Evolutionary conservation across 2,797 vertebrate genomes (phyloP), one percentile per base, ranked within the genome.

Genomic region (Nyctalus aviator): DNA sequence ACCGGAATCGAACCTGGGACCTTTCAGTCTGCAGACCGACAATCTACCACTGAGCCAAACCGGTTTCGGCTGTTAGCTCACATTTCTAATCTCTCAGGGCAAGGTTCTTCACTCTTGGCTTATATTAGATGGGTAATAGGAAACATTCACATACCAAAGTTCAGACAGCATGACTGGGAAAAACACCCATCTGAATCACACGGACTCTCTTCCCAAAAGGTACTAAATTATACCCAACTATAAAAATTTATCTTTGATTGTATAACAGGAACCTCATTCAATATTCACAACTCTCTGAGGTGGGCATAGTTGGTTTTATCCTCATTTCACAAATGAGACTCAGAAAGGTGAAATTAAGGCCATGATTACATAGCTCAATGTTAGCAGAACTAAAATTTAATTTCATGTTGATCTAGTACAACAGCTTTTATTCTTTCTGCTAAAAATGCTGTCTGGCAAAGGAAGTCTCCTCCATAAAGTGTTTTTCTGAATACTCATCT

Each of bases 121-220:
- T 69, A 57, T 83, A 41, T 88, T 88, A 17, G 71, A 50, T 73
- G 59, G 82, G 32, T 76, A 82, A 91, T 73, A 94, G 44, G 84
- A 91, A 94, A 69, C 13, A 79, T 50, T 72, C 91, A 68, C 90
- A 95, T 90, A 69, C 78, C 84, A 77, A 94, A 82, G 57, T 88
- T 79, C n/a, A 93, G 88, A 88, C 21, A 89, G 32, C 62, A 41
- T 93, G 91, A 95, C 57, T 75, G 27, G 41, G 48, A 93, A 91
- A 84, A 93, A 59, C 68, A 79, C 25, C 32, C 50, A 11, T 69
- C 41, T 59, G 14, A 64, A 13, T 25, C 37, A 77, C 79, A 75
- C 41, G 23, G 32, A 35, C 62, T 53, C 3, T 79, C 9, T 92
- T 15, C 71, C 66, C 90, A 73, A 95, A 96, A 95, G 95, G 44